Percentiles rank a stretch among this genome's conserved stretches.
Conservation (phyloP, 2,797 vertebrate species). For the Rachycentron canadum region DNA sequence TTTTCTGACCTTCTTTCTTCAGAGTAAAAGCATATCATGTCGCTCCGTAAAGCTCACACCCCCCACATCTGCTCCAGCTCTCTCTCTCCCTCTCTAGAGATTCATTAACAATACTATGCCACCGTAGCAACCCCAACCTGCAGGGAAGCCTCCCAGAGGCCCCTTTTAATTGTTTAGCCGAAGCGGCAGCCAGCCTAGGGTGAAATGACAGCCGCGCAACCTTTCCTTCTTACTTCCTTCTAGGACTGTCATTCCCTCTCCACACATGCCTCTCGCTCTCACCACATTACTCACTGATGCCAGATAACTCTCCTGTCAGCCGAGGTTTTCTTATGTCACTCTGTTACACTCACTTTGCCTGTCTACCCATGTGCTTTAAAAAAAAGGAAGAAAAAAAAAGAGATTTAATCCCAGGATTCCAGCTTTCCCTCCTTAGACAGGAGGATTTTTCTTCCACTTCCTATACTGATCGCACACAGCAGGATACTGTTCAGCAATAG, state of each 20-base stretch:
- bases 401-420: too few relatives aligned
- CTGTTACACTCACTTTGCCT: conserved; percentile 33
- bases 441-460: conserved; percentile 68
- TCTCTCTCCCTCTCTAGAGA: conserved; percentile 68
- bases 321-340: conserved; percentile 46
- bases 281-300: conserved; percentile 46
- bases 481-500: conserved; percentile 62
- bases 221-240: conserved; percentile 54
- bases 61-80: conserved; percentile 58
- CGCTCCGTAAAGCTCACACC: conserved; percentile 66
- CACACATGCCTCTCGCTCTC: conserved; percentile 42
- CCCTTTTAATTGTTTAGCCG: conserved; percentile 79
- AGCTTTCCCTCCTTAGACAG: conserved; percentile 27
- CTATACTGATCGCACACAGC: conserved; percentile 64
- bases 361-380: conserved; percentile 8
- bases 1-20: conserved; percentile 66
- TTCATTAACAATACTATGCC: conserved; percentile 82
- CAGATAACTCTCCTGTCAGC: conserved; percentile 32
- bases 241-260: conserved; percentile 51
- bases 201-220: conserved; percentile 65
- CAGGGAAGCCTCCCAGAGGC: conserved; percentile 74
- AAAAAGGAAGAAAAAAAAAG: conserved; percentile 10
- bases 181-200: conserved; percentile 53
- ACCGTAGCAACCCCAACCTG: conserved; percentile 82
- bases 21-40: conserved; percentile 58